Conservation (phyloP, 2,888 invertebrate genomes). For the Aporophyla nigra region DNA sequence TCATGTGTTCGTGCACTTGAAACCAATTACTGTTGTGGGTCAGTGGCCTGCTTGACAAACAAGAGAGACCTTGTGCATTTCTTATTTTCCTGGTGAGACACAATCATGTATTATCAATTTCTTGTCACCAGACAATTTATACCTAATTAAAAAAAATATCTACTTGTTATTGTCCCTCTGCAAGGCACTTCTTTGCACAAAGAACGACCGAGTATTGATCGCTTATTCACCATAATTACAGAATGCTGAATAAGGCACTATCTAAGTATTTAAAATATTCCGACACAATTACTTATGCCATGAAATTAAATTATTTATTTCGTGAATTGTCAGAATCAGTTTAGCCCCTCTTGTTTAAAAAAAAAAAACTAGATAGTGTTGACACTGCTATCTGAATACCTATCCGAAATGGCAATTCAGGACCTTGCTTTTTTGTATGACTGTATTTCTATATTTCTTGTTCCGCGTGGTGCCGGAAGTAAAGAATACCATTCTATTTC, state of each 20-base stretch:
- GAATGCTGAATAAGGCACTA: too few species aligned
- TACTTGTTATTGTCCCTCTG: neutral
- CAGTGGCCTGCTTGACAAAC: constrained; percentile 13
- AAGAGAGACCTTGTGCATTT: neutral
- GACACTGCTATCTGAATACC: neutral
- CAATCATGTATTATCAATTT: constrained; percentile 8
- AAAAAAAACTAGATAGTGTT: too few species aligned
- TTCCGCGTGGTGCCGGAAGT: too few species aligned
- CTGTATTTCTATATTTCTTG: too few species aligned
- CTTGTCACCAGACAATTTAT: neutral
- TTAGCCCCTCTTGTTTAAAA: neutral
- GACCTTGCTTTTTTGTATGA: too few species aligned
- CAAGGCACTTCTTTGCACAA: neutral
- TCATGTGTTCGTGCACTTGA: constrained; percentile 45
- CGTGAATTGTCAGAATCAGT: neutral
- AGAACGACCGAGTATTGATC: neutral
- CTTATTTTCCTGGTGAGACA: neutral
- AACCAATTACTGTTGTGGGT: constrained; percentile 33
- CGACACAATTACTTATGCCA: neutral
- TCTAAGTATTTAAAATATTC: neutral
- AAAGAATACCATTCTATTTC: too few species aligned
- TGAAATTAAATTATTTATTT: neutral
- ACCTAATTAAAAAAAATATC: neutral
- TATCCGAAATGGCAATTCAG: neutral
- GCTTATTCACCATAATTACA: neutral